A percentile compares a stretch with the other conserved stretches of the same genome.
Evolutionary conservation across 2,113 vertebrate genomes (phyloP).

Genomic region (Psilopsiagon aymara): DNA sequence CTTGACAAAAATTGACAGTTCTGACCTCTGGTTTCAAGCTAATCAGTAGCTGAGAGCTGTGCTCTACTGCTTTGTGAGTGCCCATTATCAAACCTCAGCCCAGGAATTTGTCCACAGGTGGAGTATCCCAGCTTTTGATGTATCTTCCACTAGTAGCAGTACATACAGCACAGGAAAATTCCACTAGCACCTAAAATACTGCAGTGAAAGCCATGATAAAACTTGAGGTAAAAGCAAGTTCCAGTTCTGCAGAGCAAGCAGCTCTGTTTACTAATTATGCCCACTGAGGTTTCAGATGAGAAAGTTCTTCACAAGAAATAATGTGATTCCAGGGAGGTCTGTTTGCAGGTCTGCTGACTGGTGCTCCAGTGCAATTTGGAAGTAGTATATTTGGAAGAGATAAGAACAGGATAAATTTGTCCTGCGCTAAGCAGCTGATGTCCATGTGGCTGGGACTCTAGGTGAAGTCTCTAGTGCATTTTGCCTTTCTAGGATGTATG

Average conservation of each 20-base stretch:
- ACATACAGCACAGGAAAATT: neutral
- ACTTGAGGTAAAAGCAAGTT: neutral
- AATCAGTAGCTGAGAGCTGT: neutral
- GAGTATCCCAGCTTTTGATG: neutral
- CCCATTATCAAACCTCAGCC: neutral
- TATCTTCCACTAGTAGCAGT: neutral
- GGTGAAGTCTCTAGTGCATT: neutral
- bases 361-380: neutral
- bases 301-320: neutral
- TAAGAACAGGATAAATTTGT: neutral
- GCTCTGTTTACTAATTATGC: neutral
- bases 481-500: neutral
- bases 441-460: neutral
- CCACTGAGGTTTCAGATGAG: neutral
- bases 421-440: neutral
- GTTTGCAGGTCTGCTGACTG: neutral
- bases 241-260: constrained; percentile 3
- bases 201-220: neutral
- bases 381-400: neutral
- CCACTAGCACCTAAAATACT: neutral
- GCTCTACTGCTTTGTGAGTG: neutral
- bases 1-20: neutral
- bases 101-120: neutral
- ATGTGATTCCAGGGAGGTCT: neutral
- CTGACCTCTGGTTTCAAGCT: neutral